Base-by-base conservation (phyloP, 2,113 vertebrate species). In the Herpetotheres cachinnans region DNA sequence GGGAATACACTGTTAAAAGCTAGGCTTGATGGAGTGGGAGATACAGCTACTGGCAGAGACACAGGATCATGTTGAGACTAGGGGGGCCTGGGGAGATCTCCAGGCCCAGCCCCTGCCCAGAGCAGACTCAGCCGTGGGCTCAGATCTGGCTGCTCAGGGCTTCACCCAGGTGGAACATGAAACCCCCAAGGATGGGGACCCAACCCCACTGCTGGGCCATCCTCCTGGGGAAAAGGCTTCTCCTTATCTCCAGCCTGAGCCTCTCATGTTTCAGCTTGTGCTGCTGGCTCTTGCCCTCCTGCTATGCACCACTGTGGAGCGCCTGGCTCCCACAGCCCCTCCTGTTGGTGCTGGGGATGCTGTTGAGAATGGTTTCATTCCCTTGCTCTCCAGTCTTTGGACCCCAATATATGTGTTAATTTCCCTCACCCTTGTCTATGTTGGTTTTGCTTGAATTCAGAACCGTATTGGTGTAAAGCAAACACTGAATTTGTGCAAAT, bases 281-380 rank as follows among this genome's bases (percentile, higher is more conserved):
- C 42, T 42, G 42, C 42, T 42, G 11, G 11, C 42, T 42, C 42
- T 8, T 0, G 0, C 11, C 1, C 13, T 66, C 11, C 63, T 10
- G 5, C 17, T 26, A 4, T 0, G 0, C 16, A 7, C 7, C 0
- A 1, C 34, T 58, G 13, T 32, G 59, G n/a, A 50, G 26, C 61
- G 20, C 46, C 17, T 0, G 0, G 11, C 25, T 72, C 7, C 10
- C 63, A 29, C 21, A 9, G 42, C 30, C 11, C 26, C 17, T 58
- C 9, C 14, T 22, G 3, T 7, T 1, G 2, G 6, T 66, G 34
- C 40, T n/a, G 18, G 24, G 21, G 3, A 7, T 76, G 8, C 22
- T 56, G 8, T 49, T 82, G 40, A 29, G 50, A 61, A 29, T 27
- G 5, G 5, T 38, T 74, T 50, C 4, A 25, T n/a, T 69, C 13